phyloP scores from a whole-genome alignment of 1,140 invertebrate species.

The Drosophila erecta region DNA sequence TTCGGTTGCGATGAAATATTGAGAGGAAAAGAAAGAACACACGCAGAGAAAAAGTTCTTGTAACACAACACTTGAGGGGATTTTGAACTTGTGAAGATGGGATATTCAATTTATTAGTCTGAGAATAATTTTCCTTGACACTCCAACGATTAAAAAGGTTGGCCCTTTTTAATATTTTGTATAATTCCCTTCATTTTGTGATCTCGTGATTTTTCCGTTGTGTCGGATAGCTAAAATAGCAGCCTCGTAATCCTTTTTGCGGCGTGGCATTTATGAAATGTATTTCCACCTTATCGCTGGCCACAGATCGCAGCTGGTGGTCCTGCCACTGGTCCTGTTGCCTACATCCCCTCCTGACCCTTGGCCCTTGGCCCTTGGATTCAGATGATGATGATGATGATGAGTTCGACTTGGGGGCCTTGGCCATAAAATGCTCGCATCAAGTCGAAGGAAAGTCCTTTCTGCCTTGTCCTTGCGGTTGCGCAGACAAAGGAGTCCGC shows the following conservation, averaged over 20 bases:
- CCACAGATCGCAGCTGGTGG: slow-evolving; percentile 65
- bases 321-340: slow-evolving; percentile 39
- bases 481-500: slow-evolving; percentile 51
- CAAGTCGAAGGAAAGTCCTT: slow-evolving; percentile 24
- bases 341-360: slow-evolving; percentile 39
- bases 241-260: slow-evolving; percentile 67
- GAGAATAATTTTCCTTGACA: too few species aligned
- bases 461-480: slow-evolving; percentile 67
- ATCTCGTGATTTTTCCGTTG: not conserved
- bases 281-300: slow-evolving; percentile 65
- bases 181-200: too few species aligned
- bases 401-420: slow-evolving; percentile 72
- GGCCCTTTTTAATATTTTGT: too few species aligned
- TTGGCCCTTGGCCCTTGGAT: slow-evolving; percentile 30
- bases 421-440: slow-evolving; percentile 67
- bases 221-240: not conserved
- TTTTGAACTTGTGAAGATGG: too few species aligned
- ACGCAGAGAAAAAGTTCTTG: not conserved
- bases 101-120: too few species aligned
- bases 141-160: too few species aligned
- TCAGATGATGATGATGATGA: slow-evolving; percentile 61
- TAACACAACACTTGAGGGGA: not conserved
- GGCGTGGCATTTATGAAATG: slow-evolving; percentile 75
- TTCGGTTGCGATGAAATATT: slow-evolving; percentile 51
- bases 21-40: slow-evolving; percentile 18